Conservation (phyloP, 2,113 vertebrate genomes). For the Oostethus manadensis region DNA sequence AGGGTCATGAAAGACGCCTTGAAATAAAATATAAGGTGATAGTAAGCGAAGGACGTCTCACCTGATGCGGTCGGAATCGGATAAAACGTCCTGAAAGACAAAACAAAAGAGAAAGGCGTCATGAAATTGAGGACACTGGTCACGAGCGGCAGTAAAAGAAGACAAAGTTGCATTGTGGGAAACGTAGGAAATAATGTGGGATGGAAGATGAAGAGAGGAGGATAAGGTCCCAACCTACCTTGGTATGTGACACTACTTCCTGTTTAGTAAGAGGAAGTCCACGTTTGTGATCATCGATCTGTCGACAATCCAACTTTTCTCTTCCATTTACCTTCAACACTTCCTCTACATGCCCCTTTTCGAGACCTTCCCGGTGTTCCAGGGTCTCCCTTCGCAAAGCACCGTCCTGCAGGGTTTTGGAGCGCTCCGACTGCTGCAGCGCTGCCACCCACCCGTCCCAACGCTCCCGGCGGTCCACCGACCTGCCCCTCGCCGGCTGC, state of each 20-base stretch:
- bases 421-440: constrained; percentile 32
- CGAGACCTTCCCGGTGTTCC: constrained; percentile 25
- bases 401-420: constrained; percentile 44
- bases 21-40: neutral
- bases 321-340: constrained; percentile 9
- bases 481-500: constrained; percentile 5
- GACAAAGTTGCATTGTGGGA: too few species aligned
- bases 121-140: constrained; percentile 28
- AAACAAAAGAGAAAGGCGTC: constrained; percentile 27
- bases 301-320: constrained; percentile 22
- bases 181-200: too few species aligned
- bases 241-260: constrained; percentile 10
- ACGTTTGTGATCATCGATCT: constrained; percentile 10
- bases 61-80: constrained; percentile 89
- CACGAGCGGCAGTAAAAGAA: neutral
- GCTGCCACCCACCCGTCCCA: constrained; percentile 61
- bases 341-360: constrained; percentile 35
- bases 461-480: constrained; percentile 27
- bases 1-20: too few species aligned
- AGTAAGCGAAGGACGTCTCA: constrained; percentile 59
- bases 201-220: neutral
- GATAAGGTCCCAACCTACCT: constrained; percentile 33
- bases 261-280: constrained; percentile 12
- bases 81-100: constrained; percentile 76
- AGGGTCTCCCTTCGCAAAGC: constrained; percentile 37